phyloP scores from a whole-genome alignment of 2,888 invertebrate species.

The Entomobrya multifasciata region DNA sequence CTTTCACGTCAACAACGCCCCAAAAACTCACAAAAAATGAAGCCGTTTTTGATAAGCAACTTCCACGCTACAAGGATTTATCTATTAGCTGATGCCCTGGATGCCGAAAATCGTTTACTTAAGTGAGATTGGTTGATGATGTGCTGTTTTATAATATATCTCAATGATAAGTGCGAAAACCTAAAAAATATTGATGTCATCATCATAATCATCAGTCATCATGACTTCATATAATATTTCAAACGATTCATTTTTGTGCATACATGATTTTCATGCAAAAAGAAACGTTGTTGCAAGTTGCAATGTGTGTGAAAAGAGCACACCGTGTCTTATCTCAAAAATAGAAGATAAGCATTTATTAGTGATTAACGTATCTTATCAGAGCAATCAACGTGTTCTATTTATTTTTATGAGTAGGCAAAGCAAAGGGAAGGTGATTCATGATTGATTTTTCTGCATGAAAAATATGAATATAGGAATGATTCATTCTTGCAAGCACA shows the following conservation, averaged over 20 bases:
- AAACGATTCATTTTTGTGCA: neutral
- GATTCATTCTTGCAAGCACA: neutral
- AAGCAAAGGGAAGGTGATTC: neutral
- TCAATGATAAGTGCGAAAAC: constrained; percentile 7
- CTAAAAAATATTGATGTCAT: constrained; percentile 39
- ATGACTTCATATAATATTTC: neutral
- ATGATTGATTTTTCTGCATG: neutral
- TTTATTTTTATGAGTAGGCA: constrained; percentile 43
- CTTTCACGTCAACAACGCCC: constrained; percentile 43
- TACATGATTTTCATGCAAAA: neutral
- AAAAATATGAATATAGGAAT: neutral
- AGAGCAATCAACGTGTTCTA: constrained; percentile 6
- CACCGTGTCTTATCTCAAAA: constrained; percentile 19
- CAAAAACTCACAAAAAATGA: constrained; percentile 31
- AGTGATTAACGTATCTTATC: constrained; percentile 29
- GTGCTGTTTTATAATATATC: neutral
- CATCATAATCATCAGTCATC: neutral
- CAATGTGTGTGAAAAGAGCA: neutral
- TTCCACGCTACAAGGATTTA: constrained; percentile 39
- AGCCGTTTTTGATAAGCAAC: constrained; percentile 41
- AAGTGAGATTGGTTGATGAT: neutral
- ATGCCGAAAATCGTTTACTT: constrained; percentile 14
- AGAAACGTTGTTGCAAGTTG: neutral
- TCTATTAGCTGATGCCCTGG: constrained; percentile 49
- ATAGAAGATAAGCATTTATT: constrained; percentile 13